Evolutionary conservation across 2,113 vertebrate species (phyloP).

Genomic region (Callopanchax toddi): DNA sequence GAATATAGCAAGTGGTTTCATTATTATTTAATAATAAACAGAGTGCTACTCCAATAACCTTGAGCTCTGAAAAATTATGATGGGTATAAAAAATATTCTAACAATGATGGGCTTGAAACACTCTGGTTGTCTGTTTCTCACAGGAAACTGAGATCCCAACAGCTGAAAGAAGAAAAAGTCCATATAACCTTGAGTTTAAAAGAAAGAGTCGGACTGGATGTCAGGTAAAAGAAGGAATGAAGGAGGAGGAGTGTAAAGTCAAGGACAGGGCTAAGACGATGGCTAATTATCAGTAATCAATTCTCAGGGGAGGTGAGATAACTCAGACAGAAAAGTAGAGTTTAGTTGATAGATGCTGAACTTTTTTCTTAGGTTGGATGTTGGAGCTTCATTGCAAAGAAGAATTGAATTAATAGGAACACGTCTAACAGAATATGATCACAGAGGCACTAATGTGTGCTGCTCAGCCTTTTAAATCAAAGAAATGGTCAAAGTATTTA

Average conservation of each 20-base stretch:
- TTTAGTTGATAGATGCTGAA: background rate
- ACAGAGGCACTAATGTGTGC: constrained; percentile 9
- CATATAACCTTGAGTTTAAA: too few relatives aligned
- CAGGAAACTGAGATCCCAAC: background rate
- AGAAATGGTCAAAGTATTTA: constrained; percentile 2
- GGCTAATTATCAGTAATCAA: constrained; percentile 22
- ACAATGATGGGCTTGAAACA: too few relatives aligned
- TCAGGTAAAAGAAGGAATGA: background rate
- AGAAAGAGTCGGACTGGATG: too few relatives aligned
- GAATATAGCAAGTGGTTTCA: background rate
- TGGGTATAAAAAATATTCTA: background rate
- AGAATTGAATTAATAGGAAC: background rate
- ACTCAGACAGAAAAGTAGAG: background rate
- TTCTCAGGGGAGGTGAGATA: background rate
- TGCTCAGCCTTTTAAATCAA: background rate
- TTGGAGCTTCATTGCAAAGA: background rate
- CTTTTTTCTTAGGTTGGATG: background rate
- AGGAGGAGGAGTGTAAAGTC: constrained; percentile 4
- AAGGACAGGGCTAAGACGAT: constrained; percentile 28
- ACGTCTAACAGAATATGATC: background rate
- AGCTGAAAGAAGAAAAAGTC: too few relatives aligned
- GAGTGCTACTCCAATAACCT: background rate
- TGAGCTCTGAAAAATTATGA: background rate
- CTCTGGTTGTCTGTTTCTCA: background rate
- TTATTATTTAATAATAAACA: background rate